Evolutionary conservation across 2,888 invertebrate genomes (phyloP), one percentile per base, ranked within the genome.

Genomic region (Apeira syringaria): DNA sequence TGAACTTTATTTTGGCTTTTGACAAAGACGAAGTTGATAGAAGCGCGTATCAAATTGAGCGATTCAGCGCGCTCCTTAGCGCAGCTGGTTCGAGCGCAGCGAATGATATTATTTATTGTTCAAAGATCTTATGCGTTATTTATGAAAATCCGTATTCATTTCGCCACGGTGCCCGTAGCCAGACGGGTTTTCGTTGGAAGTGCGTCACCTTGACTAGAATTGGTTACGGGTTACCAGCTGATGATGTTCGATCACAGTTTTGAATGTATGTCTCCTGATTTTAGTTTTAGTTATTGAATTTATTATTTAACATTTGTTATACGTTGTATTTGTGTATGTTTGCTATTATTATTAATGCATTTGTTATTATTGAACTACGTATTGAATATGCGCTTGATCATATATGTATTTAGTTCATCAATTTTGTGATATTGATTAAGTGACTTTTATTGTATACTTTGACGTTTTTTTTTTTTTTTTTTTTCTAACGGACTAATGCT

Each of bases 21-120:
- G 80, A 86, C 81, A 86, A 84, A 84, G 71, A 72, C 72, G 55
- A 71, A 66, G 74, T 79, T 82, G 86, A 88, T 85, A 84, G 85
- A 86, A 80, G 86, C 83, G 86, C 88, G 87, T 87, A 84, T 81
- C 89, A 79, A 89, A 89, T 89, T 78, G 85, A 53, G 55, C 75
- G 74, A 85, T 85, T 84, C 79, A 77, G 64, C 65, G 64, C 72
- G 81, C 83, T 85, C 81, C 88, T 88, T 84, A 83, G 63, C 75
- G 74, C 89, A 89, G 85, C 89, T 88, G 89, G 83, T 80, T 78
- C 64, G 71, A 68, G 80, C 80, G 85, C 67, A 75, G 62, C 89
- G 79, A 88, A 88, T 89, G 72, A 72, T 79, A 80, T 74, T 80
- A 84, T 85, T 87, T 81, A 84, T 85, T 86, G 82, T 87, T 78